Evolutionary conservation across 2,888 invertebrate genomes (phyloP).

Genomic region (Alsophila aescularia): DNA sequence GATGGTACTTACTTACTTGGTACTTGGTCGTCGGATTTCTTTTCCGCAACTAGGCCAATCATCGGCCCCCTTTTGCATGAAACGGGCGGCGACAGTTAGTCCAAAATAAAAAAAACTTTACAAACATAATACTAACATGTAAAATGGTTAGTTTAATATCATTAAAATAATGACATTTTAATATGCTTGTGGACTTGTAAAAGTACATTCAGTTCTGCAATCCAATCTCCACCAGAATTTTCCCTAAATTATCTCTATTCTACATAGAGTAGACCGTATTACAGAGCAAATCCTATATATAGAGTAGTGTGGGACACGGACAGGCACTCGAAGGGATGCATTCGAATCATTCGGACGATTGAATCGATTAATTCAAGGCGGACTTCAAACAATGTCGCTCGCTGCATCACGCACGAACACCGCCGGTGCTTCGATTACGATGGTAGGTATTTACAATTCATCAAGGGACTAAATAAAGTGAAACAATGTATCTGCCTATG

Average conservation of each 20-base stretch:
- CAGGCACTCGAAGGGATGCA: conserved; percentile 46
- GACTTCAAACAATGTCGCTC: conserved; percentile 58
- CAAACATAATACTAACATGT: too few relatives aligned
- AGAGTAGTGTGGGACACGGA: conserved; percentile 17
- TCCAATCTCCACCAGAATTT: not conserved
- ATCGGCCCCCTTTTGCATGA: too few relatives aligned
- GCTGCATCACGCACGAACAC: conserved; percentile 51
- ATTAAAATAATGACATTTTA: too few relatives aligned
- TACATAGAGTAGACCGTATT: conserved; percentile 1
- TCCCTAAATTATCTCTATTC: not conserved
- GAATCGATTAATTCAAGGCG: conserved; percentile 67
- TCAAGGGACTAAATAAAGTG: conserved; percentile 6
- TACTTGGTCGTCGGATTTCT: too few relatives aligned
- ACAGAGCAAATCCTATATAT: conserved; percentile 3
- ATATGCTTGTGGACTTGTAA: not conserved
- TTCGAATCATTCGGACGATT: conserved; percentile 67
- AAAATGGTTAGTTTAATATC: too few relatives aligned
- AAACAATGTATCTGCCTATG: too few relatives aligned
- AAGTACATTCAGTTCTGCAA: not conserved
- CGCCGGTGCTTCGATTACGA: conserved; percentile 29
- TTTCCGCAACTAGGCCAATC: too few relatives aligned
- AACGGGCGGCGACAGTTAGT: too few relatives aligned
- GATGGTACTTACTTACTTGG: too few relatives aligned
- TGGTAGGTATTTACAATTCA: conserved; percentile 32
- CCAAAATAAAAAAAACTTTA: too few relatives aligned